Evolutionary conservation across 2,888 invertebrate genomes (phyloP).

Genomic region (Drosophila picticornis): DNA sequence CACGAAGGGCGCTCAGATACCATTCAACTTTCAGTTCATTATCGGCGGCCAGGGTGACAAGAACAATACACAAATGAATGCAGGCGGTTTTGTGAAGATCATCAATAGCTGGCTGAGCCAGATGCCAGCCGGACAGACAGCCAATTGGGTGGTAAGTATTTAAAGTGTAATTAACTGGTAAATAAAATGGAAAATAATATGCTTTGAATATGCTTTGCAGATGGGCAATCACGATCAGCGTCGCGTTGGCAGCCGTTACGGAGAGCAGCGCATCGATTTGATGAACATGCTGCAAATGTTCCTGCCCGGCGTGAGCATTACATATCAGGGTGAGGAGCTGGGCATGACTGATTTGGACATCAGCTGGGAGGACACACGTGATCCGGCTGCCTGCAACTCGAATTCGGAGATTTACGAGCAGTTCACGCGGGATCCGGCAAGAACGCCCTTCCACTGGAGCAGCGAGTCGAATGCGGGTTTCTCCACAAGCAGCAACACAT

Average conservation of each 20-base stretch:
- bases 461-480: conserved; percentile 83
- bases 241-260: conserved; percentile 88
- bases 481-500: conserved; percentile 78
- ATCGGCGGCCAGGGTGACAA: conserved; percentile 86
- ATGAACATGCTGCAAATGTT: conserved; percentile 91
- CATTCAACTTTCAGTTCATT: conserved; percentile 89
- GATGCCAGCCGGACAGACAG: conserved; percentile 86
- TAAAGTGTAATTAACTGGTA: background rate
- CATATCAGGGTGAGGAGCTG: conserved; percentile 85
- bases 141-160: conserved; percentile 89
- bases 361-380: conserved; percentile 87
- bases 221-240: conserved; percentile 90
- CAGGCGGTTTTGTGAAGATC: conserved; percentile 86
- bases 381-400: conserved; percentile 86
- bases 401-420: conserved; percentile 87
- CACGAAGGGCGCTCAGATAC: conserved; percentile 87
- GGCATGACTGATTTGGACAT: conserved; percentile 86
- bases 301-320: conserved; percentile 88
- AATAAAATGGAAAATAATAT: background rate
- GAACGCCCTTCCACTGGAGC: conserved; percentile 89
- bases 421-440: conserved; percentile 88
- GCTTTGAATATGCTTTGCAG: conserved; percentile 86
- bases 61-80: conserved; percentile 79
- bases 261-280: conserved; percentile 89
- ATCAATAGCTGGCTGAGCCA: conserved; percentile 87